A percentile compares a stretch with the other conserved stretches of the same genome.
These are phyloP conservation scores for Ascidia mentula DNA, from an alignment of 23 tunicate genomes.

Conservation along the genomic window DNA sequence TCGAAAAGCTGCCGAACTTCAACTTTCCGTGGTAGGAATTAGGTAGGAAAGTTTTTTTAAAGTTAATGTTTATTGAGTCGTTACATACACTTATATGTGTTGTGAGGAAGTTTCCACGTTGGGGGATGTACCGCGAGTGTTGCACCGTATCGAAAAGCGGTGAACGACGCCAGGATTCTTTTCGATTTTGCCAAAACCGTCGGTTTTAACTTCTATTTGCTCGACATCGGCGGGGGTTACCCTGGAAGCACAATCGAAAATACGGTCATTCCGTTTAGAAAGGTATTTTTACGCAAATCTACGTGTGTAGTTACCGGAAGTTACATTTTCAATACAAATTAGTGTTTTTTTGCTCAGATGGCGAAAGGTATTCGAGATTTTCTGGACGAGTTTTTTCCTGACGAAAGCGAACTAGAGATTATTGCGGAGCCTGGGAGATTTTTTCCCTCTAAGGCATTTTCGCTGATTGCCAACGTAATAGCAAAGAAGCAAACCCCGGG, in stretches of 20 bases:
- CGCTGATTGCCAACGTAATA: neutral
- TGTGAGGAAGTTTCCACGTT: conserved; percentile 12
- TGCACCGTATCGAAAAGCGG: conserved; percentile 3
- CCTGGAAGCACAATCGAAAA: neutral
- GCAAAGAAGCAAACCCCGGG: neutral
- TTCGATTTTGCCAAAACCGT: conserved; percentile 28
- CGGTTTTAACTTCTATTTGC: conserved; percentile 7
- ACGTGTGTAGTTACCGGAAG: too few relatives aligned
- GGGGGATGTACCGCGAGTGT: conserved; percentile 16
- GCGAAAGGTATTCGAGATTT: neutral
- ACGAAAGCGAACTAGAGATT: neutral
- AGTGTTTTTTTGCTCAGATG: neutral
- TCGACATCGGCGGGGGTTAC: conserved; percentile 20
- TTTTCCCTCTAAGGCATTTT: neutral
- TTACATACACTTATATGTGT: neutral
- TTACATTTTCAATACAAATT: too few relatives aligned
- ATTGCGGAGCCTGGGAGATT: neutral
- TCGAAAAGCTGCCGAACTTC: conserved; percentile 1
- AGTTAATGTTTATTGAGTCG: neutral
- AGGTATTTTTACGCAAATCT: too few relatives aligned
- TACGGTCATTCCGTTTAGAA: neutral
- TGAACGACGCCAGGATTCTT: neutral
- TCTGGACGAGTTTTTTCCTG: neutral
- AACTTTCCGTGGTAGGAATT: conserved; percentile 17
- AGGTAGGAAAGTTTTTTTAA: conserved; percentile 7